A percentile compares a stretch with the other conserved stretches of the same genome.
phyloP scores from a whole-genome alignment of 2,113 vertebrate species.

The Sprattus sprattus region DNA sequence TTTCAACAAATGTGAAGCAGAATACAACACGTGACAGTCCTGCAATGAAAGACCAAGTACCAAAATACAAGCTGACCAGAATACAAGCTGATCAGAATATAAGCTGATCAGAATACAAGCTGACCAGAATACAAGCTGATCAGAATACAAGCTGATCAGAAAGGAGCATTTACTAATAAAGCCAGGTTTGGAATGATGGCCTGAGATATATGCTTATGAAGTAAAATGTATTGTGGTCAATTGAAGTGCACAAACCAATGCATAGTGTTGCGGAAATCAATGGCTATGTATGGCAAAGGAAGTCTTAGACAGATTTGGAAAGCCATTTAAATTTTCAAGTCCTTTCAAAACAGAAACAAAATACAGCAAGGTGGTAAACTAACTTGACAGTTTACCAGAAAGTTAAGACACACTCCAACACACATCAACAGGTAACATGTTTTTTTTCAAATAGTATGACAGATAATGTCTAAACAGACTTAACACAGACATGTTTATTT shows the following conservation, averaged over 20 bases:
- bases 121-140: too few relatives aligned
- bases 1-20: neutral
- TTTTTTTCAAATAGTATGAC: neutral
- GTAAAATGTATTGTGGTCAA: neutral
- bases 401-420: slow-evolving; percentile 5
- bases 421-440: neutral
- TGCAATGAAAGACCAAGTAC: neutral
- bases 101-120: neutral
- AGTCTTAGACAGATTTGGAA: neutral
- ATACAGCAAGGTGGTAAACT: neutral
- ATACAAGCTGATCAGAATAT: neutral
- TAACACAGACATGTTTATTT: slow-evolving; percentile 49
- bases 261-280: neutral
- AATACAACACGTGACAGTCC: neutral
- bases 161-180: neutral
- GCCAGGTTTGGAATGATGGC: neutral
- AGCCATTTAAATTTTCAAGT: neutral
- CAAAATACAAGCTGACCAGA: neutral
- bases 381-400: neutral
- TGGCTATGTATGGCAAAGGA: neutral
- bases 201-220: neutral
- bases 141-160: neutral
- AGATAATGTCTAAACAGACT: slow-evolving; percentile 17
- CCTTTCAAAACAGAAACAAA: neutral
- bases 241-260: neutral